phyloP scores from a whole-genome alignment of 1,140 invertebrate genomes.

The Heliconius congener region DNA sequence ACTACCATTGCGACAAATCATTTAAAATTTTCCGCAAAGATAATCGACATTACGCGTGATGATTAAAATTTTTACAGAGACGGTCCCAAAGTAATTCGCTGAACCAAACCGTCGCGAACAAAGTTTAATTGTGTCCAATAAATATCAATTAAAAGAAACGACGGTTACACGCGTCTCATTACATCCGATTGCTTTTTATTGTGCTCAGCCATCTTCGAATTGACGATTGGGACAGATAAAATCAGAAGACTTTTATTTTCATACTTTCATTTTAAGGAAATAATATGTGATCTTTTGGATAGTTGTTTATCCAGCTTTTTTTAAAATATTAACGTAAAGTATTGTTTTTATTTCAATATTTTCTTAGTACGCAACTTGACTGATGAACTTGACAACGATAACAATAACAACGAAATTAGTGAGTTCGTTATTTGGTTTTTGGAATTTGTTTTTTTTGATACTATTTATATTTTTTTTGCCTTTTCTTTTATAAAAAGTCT shows the following conservation, averaged over 20 bases:
- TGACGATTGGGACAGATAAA: not conserved
- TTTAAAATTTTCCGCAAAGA: not conserved
- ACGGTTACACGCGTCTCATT: conserved; percentile 45
- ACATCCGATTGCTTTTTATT: conserved; percentile 54
- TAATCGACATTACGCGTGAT: not conserved
- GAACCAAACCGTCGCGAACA: conserved; percentile 36
- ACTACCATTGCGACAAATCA: not conserved
- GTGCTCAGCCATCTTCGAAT: conserved; percentile 30
- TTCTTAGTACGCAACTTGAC: too few species aligned
- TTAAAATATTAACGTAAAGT: too few species aligned
- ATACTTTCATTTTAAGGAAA: not conserved
- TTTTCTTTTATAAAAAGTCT: too few species aligned
- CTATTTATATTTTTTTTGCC: too few species aligned
- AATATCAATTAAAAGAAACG: conserved; percentile 60
- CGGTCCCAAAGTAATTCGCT: conserved; percentile 36
- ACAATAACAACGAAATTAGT: too few species aligned
- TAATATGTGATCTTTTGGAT: not conserved
- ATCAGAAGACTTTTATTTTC: not conserved
- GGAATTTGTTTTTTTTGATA: too few species aligned
- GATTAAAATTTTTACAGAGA: not conserved
- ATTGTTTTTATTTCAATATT: too few species aligned
- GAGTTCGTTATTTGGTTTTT: too few species aligned
- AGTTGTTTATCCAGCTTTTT: too few species aligned
- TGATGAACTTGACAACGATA: too few species aligned
- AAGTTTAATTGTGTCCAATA: conserved; percentile 61